Percentiles rank a stretch among this genome's conserved stretches.
Evolutionary conservation across 2,797 vertebrate genomes (phyloP).

Genomic region (Melanotaenia boesemani): DNA sequence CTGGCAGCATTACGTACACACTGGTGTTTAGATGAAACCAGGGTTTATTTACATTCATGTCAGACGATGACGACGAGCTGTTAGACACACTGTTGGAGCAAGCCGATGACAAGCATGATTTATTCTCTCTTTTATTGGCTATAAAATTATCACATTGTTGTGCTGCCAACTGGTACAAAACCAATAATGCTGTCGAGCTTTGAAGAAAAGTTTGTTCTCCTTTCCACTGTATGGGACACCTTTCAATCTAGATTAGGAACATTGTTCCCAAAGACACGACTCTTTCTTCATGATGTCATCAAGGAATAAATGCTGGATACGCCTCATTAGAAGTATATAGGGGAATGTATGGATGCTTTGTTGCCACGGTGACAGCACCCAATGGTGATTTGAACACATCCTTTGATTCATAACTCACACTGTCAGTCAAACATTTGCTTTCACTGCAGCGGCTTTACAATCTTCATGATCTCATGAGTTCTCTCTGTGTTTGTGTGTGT

Average conservation of each 20-base stretch:
- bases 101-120: constrained; percentile 2
- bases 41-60: constrained; percentile 54
- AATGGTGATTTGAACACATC: constrained; percentile 25
- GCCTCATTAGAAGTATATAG: constrained; percentile 24
- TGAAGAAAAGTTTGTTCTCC: background rate
- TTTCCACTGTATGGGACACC: background rate
- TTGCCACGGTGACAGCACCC: constrained; percentile 22
- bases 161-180: background rate
- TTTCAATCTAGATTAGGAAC: constrained; percentile 1
- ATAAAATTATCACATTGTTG: constrained; percentile 3
- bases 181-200: background rate
- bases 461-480: constrained; percentile 38
- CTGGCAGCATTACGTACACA: constrained; percentile 58
- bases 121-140: constrained; percentile 13
- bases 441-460: constrained; percentile 25
- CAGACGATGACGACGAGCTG: constrained; percentile 39
- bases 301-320: constrained; percentile 13
- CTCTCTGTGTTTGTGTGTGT: constrained; percentile 8
- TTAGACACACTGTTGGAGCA: constrained; percentile 35
- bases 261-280: constrained; percentile 10
- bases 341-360: constrained; percentile 30
- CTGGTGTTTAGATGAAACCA: constrained; percentile 52
- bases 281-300: constrained; percentile 21
- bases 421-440: constrained; percentile 40
- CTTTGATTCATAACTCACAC: constrained; percentile 40